Evolutionary conservation across 64 coral and sea anemone species (phyloP).

Genomic region (Anthopleura sola): DNA sequence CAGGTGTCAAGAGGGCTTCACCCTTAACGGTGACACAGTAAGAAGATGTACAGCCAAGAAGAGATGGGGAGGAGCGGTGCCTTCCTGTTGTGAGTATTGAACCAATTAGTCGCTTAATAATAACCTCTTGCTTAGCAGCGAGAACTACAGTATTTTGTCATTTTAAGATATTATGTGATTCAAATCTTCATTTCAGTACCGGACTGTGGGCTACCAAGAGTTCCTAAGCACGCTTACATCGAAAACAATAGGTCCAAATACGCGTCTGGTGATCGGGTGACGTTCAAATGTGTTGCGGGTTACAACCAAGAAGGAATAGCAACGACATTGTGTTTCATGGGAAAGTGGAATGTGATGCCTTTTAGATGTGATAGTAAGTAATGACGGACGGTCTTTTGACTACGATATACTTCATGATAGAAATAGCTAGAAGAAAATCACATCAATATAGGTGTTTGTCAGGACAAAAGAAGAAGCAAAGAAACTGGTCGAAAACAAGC

Average conservation of each 20-base stretch:
- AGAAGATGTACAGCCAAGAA: slow-evolving; percentile 55
- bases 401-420: no score
- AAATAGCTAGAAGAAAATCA: no score
- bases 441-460: no score
- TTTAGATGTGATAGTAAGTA: slow-evolving; percentile 55
- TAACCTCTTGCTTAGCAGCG: no score
- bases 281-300: slow-evolving; percentile 40
- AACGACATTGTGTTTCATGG: slow-evolving; percentile 37
- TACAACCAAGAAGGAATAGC: slow-evolving; percentile 46
- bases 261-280: slow-evolving; percentile 39
- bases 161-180: not conserved
- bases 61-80: slow-evolving; percentile 23
- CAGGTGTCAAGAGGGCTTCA: slow-evolving; percentile 22
- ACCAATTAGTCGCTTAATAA: no score
- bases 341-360: slow-evolving; percentile 44
- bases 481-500: no score
- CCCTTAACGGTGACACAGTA: slow-evolving; percentile 13
- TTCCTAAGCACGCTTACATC: slow-evolving; percentile 43
- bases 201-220: slow-evolving; percentile 21
- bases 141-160: no score
- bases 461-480: no score
- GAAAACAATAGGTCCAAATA: slow-evolving; percentile 32
- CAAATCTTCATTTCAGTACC: slow-evolving; percentile 34
- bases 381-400: not conserved
- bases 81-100: slow-evolving; percentile 47